phyloP scores from a whole-genome alignment of 2,113 vertebrate genomes.

The Balaeniceps rex region DNA sequence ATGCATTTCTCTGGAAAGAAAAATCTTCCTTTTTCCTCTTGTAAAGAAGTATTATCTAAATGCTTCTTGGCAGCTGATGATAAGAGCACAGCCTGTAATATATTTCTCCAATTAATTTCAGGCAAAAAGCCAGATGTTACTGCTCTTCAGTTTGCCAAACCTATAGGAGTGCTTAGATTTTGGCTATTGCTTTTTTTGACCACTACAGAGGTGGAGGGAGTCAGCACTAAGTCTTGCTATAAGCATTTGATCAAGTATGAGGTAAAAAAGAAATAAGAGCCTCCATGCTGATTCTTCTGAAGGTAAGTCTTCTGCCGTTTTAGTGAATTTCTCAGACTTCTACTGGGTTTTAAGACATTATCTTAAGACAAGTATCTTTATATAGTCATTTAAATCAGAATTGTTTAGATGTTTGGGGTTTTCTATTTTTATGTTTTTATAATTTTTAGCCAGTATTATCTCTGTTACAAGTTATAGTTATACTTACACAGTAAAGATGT shows the following conservation, averaged over 20 bases:
- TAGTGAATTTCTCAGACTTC: background rate
- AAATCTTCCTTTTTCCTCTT: background rate
- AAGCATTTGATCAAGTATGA: background rate
- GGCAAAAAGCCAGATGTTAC: conserved; percentile 45
- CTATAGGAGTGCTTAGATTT: background rate
- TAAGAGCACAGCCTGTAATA: conserved; percentile 51
- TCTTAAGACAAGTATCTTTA: background rate
- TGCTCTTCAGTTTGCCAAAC: background rate
- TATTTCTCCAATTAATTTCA: conserved; percentile 56
- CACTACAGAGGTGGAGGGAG: background rate
- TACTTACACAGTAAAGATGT: background rate
- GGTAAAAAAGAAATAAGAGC: background rate
- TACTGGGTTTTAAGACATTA: background rate
- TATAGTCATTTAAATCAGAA: background rate
- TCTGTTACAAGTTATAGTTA: background rate
- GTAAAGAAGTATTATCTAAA: conserved; percentile 45
- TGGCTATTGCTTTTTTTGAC: background rate
- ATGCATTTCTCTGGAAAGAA: background rate
- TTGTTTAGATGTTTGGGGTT: background rate
- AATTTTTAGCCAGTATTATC: background rate
- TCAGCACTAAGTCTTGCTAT: background rate
- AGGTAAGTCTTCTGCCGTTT: conserved; percentile 12
- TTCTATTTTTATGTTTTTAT: background rate
- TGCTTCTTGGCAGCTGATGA: conserved; percentile 50
- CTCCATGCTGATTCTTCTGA: background rate